These are phyloP conservation scores for Beroe forskalii DNA, from an alignment of 37 sponge, comb jelly and placozoan genomes.

Conservation along the genomic window DNA sequence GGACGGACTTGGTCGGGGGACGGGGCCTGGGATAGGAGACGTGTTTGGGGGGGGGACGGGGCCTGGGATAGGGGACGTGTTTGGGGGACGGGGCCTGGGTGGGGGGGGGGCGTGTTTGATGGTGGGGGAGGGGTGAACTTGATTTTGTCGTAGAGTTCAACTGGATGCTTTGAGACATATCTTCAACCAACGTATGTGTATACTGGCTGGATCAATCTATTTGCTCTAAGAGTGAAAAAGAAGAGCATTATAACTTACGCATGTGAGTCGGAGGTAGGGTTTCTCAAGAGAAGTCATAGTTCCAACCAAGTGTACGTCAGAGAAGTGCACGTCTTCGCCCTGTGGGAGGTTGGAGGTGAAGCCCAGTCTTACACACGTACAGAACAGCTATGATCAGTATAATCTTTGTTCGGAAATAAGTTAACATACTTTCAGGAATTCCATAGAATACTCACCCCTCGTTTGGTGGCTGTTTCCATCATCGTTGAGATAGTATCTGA, in stretches of 20 bases:
- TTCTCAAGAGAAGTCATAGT: slow-evolving; percentile 89
- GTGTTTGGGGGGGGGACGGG: slow-evolving; percentile 80
- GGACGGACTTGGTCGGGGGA: slow-evolving; percentile 85
- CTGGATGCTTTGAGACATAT: too few species aligned
- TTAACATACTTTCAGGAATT: background rate
- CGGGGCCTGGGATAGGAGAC: slow-evolving; percentile 89
- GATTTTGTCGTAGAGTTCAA: too few species aligned
- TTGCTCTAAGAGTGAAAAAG: too few species aligned
- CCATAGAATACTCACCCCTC: slow-evolving; percentile 28
- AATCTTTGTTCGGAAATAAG: background rate
- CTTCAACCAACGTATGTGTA: too few species aligned
- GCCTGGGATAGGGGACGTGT: slow-evolving; percentile 86
- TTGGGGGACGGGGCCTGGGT: slow-evolving; percentile 85
- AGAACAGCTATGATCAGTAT: too few species aligned
- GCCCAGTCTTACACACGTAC: too few species aligned
- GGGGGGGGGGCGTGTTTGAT: too few species aligned
- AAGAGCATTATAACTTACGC: too few species aligned
- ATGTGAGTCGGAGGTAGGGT: slow-evolving; percentile 93
- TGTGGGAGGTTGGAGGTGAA: too few species aligned
- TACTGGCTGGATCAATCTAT: too few species aligned
- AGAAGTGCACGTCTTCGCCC: slow-evolving; percentile 69
- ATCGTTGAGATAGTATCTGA: slow-evolving; percentile 29
- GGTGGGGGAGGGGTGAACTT: too few species aligned
- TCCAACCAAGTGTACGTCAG: slow-evolving; percentile 78
- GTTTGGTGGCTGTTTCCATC: slow-evolving; percentile 51